Evolutionary conservation across 2,113 vertebrate species (phyloP), one percentile per base, ranked within the genome.

Genomic region (Pygoscelis antarcticus): DNA sequence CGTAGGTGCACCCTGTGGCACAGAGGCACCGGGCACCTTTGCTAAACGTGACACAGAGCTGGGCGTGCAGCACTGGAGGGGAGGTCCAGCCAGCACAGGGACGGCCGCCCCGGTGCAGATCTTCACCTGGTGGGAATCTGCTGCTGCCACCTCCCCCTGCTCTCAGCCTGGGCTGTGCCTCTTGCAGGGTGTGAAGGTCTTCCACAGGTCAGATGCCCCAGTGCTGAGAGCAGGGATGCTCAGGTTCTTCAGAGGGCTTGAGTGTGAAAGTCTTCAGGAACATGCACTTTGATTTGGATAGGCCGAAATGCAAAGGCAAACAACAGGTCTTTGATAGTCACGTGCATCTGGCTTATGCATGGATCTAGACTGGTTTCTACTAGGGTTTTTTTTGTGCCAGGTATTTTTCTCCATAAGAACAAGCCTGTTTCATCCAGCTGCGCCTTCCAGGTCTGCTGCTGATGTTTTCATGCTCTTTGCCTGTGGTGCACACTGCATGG

Each of bases 101-200:
- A 22, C 1, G 1, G 62, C 42, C 0, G 3, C 38, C 26, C 21
- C 1, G 3, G 18, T 44, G 47, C 81, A 60, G 30, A 30, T 51
- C 46, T 57, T 85, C 42, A 46, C 27, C 22, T 46, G 32, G 5
- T 58, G 62, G 57, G 34, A 76, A 58, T 62, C 30, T 75, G 27
- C 71, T 89, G 61, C 52, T 83, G 52, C 54, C 2, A 0, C 44
- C 42, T 76, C 34, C 42, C 23, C 14, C 47, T 64, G 47, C 71
- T 83, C 42, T 75, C 46, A 46, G 72, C n/a, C 64, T 68, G 81
- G 52, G 36, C 34, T 83, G 72, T 51, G 58, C 44, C 25, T 61
- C 10, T 32, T 55, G 29, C 20, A 42, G 47, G 49, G 32, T 38
- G 26, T 81, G 57, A 54, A 20, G 25, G 6, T 47, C 44, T 72